These are phyloP conservation scores for Dicyrtoma fusca DNA, from an alignment of 2,888 invertebrate genomes.

Conservation along the genomic window DNA sequence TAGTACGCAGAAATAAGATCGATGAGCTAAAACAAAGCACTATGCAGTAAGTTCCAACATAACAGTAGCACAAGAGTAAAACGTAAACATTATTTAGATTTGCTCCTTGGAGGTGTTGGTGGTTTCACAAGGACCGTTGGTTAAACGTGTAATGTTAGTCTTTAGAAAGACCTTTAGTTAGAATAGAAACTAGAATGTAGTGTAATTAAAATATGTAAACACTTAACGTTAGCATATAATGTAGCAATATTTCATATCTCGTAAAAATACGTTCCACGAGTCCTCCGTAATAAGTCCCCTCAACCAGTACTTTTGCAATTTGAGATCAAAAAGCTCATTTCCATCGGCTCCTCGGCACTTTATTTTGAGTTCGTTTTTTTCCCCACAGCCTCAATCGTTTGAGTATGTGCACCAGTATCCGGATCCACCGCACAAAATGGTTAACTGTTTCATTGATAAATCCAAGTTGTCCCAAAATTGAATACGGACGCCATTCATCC, in stretches of 20 bases:
- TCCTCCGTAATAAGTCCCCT: not conserved
- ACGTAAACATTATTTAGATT: too few species aligned
- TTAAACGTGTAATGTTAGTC: too few species aligned
- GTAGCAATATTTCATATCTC: not conserved
- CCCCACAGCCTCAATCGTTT: constrained; percentile 42
- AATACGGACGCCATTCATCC: constrained; percentile 25
- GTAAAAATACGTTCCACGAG: not conserved
- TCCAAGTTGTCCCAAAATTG: constrained; percentile 13
- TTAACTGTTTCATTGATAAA: constrained; percentile 35
- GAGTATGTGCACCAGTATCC: constrained; percentile 40
- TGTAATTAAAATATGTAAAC: too few species aligned
- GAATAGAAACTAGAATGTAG: too few species aligned
- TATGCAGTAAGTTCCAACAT: too few species aligned
- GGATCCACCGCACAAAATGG: constrained; percentile 44
- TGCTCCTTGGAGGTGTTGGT: too few species aligned
- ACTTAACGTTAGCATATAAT: too few species aligned
- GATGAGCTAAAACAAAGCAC: too few species aligned
- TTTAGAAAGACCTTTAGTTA: too few species aligned
- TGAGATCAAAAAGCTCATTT: not conserved
- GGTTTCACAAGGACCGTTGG: too few species aligned
- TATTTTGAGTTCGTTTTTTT: not conserved
- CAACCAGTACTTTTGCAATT: not conserved
- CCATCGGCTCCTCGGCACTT: not conserved
- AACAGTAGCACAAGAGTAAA: too few species aligned
- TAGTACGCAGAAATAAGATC: too few species aligned